Base-by-base conservation (phyloP, 1,140 invertebrate genomes). In the Oryzaephilus surinamensis region DNA sequence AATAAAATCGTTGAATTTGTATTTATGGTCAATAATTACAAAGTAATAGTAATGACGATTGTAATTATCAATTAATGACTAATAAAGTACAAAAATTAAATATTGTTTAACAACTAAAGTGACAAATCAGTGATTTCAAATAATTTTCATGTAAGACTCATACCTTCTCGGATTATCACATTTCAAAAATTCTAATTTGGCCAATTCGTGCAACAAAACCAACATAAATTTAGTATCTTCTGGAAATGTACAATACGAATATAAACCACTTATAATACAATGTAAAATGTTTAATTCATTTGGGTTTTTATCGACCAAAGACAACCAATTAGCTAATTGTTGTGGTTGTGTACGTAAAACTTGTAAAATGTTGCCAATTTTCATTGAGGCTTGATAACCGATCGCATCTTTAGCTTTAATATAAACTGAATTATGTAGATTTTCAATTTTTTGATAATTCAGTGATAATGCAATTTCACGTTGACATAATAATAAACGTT, bases 361-460 rank as follows among this genome's bases (percentile, higher is more conserved):
- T 54, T 76, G 74, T 11, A 96, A 62, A 26, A 94, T 76, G 52
- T 91, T 84, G 16, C 84, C 81, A 50, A 89, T 80, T 26, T 74
- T 71, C 38, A 79, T 64, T 12, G 77, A 75, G 54, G 86, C 79
- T 71, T 92, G 69, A 14, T 62, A 59, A 50, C 80, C 79, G 33
- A 95, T 63, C 30, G 79, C 75, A 65, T 91, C 89, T 58, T 91
- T 88, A 16, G 80, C 85, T 62, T 96, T 88, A 21, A 92, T 67
- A 63, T 97, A 96, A 32, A 77, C 73, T 2, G 82, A 77, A 51
- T 75, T 76, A 48, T 90, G 82, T 14, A 94, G 68, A 26, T 72
- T 63, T 59, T 83, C 86, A 5, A 86, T 81, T 48, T 76, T 70
- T 39, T 79, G 76, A 57, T 84, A 88, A 54, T 81, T 88, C 19